Evolutionary conservation across 2,888 invertebrate species (phyloP).

Genomic region (Hirtodrosophila histrioides): DNA sequence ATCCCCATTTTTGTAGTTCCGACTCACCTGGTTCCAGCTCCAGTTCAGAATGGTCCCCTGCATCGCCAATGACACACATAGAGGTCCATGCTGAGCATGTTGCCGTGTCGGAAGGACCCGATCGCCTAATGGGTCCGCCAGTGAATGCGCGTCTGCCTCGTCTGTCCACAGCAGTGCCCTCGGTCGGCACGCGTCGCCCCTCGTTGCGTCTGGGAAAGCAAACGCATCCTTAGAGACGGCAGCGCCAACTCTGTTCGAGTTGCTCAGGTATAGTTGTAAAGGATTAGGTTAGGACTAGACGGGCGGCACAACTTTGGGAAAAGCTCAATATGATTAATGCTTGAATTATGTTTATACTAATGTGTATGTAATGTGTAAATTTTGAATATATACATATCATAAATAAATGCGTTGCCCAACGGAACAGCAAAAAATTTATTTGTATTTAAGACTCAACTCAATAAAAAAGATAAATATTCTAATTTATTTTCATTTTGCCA

Average conservation of each 20-base stretch:
- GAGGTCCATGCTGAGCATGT: constrained; percentile 62
- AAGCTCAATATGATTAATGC: constrained; percentile 34
- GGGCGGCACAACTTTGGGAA: constrained; percentile 1
- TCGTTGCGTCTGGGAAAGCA: constrained; percentile 66
- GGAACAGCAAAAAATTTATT: not conserved
- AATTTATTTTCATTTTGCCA: too few species aligned
- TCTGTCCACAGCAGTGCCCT: constrained; percentile 56
- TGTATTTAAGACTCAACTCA: too few species aligned
- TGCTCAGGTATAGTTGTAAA: constrained; percentile 68
- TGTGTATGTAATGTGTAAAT: constrained; percentile 15
- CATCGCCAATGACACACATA: constrained; percentile 82
- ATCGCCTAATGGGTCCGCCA: constrained; percentile 83
- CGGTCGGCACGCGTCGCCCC: constrained; percentile 46
- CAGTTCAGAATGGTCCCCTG: constrained; percentile 84
- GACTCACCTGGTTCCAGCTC: constrained; percentile 84
- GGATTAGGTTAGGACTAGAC: constrained; percentile 28
- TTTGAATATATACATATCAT: constrained; percentile 22
- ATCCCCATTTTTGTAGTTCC: constrained; percentile 64
- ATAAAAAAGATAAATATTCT: too few species aligned
- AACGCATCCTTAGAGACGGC: constrained; percentile 52
- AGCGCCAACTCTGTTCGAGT: constrained; percentile 31
- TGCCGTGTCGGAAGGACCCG: constrained; percentile 64
- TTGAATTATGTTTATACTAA: constrained; percentile 14
- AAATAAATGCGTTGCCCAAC: constrained; percentile 33
- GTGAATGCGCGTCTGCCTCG: constrained; percentile 83